Base-by-base conservation (phyloP, 2,888 invertebrate species). In the Cyrtodaria siliqua region DNA sequence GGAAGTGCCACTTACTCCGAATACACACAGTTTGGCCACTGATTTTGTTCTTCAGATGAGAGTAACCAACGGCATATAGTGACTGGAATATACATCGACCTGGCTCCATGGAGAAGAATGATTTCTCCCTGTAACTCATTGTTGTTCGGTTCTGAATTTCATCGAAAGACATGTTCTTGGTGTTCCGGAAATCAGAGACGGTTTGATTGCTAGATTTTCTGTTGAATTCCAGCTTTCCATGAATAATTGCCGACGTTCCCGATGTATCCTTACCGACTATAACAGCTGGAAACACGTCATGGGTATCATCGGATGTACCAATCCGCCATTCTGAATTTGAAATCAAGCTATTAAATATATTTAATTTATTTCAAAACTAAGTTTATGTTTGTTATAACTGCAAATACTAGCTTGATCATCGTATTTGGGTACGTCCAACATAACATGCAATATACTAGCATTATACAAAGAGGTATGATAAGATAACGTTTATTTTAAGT, bases 281-380 rank as follows among this genome's bases (percentile, higher is more conserved):
- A 0, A 83, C 71, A 8, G 79, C 42, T 14, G 87, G 87, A 38
- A 85, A 79, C 8, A 87, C 73, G 33, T 87, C 84, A 9, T 53
- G 20, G 6, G 52, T 62, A 9, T 56, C 72, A 40, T 27, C 52
- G 1, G 16, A 16, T 26, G 83, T 72, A 9, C 84, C 86, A 44
- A 87, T 71, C 27, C 78, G 64, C 86, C 85, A 85, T 66, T 85
- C 86, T 87, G 63, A n/a, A n/a, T n/a, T n/a, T n/a, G n/a, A n/a
- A n/a, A n/a, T n/a, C n/a, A n/a, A n/a, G n/a, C n/a, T n/a, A n/a
- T n/a, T n/a, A n/a, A n/a, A n/a, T n/a, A n/a, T n/a, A n/a, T n/a
- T n/a, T n/a, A n/a, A n/a, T n/a, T n/a, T n/a, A n/a, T n/a, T n/a
- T n/a, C n/a, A n/a, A n/a, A n/a, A n/a, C n/a, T n/a, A n/a, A n/a